phyloP scores from a whole-genome alignment of 2,797 vertebrate species.

The Neostethus bicornis region DNA sequence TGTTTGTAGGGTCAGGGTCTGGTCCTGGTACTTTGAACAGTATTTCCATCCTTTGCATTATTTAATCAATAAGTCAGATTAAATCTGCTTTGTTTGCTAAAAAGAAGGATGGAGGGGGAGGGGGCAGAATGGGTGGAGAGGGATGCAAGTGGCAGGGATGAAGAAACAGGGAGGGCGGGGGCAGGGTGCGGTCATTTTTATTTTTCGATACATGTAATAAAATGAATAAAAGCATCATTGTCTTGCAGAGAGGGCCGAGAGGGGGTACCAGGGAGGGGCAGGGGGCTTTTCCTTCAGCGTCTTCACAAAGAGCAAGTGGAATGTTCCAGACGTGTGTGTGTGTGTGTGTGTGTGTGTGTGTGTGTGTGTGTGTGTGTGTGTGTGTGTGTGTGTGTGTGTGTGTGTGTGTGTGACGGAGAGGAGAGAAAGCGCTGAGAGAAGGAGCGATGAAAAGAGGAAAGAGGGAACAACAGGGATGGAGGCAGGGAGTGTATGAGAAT shows the following conservation, averaged over 20 bases:
- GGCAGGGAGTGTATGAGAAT: slow-evolving; percentile 20
- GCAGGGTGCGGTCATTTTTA: too few species aligned
- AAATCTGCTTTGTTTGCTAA: too few species aligned
- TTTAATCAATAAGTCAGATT: rapidly evolving
- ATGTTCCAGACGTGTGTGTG: slow-evolving; percentile 42
- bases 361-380: background rate
- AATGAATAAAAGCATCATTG: too few species aligned
- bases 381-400: slow-evolving; percentile 50
- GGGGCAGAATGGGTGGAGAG: slow-evolving; percentile 45
- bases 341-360: background rate
- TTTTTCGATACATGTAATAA: too few species aligned
- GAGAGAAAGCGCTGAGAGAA: background rate
- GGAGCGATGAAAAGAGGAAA: background rate
- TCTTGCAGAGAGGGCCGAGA: too few species aligned
- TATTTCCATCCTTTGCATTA: too few species aligned
- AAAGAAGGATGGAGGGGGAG: too few species aligned
- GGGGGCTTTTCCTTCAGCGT: slow-evolving; percentile 3
- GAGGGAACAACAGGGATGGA: slow-evolving; percentile 24
- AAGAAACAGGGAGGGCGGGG: too few species aligned
- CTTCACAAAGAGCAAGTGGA: slow-evolving; percentile 42
- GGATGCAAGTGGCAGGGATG: too few species aligned
- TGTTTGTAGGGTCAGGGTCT: too few species aligned
- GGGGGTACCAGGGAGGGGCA: too few species aligned
- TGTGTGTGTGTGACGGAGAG: slow-evolving; percentile 19
- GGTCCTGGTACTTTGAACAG: too few species aligned